Percentiles rank a stretch among this genome's conserved stretches.
These are phyloP conservation scores for Hypocryptadius cinnamomeus DNA, from an alignment of 2,113 vertebrate species.

Conservation along the genomic window DNA sequence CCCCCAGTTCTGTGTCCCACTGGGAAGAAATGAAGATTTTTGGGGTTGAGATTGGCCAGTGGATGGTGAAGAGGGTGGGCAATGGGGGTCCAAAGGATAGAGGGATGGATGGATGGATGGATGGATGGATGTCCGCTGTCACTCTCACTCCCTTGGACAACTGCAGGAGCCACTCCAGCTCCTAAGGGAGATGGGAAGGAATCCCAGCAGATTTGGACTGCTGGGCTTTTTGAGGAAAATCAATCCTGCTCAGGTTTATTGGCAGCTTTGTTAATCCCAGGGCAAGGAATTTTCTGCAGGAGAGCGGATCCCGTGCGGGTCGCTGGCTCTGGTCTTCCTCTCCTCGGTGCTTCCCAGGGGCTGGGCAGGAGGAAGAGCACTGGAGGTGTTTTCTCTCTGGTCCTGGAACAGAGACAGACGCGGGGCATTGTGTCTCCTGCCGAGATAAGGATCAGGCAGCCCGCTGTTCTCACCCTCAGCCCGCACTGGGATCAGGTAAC, in stretches of 20 bases:
- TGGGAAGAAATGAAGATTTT: not conserved
- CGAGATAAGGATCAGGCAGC: not conserved
- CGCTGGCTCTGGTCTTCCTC: not conserved
- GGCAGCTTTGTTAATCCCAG: not conserved
- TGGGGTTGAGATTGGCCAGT: not conserved
- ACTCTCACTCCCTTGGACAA: not conserved
- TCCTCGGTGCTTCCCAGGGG: not conserved
- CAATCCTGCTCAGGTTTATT: not conserved
- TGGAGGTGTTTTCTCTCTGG: not conserved
- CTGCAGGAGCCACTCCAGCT: not conserved
- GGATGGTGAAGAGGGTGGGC: not conserved
- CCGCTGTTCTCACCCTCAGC: not conserved
- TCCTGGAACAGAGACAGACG: not conserved
- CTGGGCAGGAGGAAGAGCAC: not conserved
- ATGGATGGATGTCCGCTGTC: not conserved
- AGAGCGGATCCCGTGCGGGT: not conserved
- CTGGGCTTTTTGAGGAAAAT: not conserved
- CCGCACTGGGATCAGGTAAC: not conserved
- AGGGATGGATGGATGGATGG: not conserved
- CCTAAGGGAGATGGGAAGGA: not conserved
- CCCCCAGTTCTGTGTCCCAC: not conserved
- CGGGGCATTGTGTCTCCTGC: not conserved
- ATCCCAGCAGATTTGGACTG: not conserved
- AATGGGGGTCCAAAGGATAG: not conserved
- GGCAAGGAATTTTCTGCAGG: not conserved